Evolutionary conservation across 1,140 invertebrate species (phyloP), one percentile per base, ranked within the genome.

Genomic region (Teleopsis dalmanni): DNA sequence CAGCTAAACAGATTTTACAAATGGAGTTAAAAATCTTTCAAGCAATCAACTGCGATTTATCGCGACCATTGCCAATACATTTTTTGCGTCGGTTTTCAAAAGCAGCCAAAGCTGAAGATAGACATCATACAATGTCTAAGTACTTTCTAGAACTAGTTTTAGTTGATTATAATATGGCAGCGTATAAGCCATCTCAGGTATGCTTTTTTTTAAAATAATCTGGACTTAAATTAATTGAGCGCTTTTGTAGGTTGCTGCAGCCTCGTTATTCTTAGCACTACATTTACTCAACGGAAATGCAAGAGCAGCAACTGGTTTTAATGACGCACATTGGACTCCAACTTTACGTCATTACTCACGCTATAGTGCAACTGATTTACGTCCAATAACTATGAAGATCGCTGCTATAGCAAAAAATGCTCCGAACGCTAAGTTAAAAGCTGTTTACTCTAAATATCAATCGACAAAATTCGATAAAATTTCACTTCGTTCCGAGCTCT

Each of bases 81-180:
- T 98, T 98, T 64, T 73, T 98, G 11, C 76, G 94, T 53, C 81
- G 73, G 54, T 86, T 72, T 70, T 75, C 77, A 3, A 82, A 82
- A 72, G 75, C 78, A 2, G 77, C 77, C 5, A 64, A 81, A 65
- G 84, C 83, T 8, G 81, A 78, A 56, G 70, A 81, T 13, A 76
- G 76, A 47, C 81, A 88, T 62, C 91, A 97, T 67, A 83, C 82
- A 38, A 73, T 95, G 65, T 91, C 91, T 7, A 98, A 98, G 74
- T 98, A 95, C 66, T 81, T 98, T 42, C 79, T 94, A 57, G 95
- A 98, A 70, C 70, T 97, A 23, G 78, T 83, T 49, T 72, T 95
- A 33, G 70, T 92, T 11, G 84, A 95, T 35, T 94, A 95, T 64
- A 76, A 83, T 26, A 78, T 94, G 73, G 81, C 81, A 22, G 84